phyloP scores from a whole-genome alignment of 2,888 invertebrate species.

The Epirrhoe alternata region DNA sequence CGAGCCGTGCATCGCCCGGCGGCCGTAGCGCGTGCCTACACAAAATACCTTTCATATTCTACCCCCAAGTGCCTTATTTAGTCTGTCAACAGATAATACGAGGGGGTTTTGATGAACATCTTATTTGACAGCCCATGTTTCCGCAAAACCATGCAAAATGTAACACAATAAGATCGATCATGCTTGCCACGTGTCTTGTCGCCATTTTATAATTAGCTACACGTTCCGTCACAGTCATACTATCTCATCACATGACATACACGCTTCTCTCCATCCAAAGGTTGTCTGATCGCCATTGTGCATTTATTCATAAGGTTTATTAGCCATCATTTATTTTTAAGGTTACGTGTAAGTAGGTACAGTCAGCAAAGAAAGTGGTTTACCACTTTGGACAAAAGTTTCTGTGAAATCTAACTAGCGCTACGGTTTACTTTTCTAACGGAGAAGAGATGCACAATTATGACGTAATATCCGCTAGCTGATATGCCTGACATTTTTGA shows the following conservation, averaged over 20 bases:
- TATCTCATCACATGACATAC: neutral
- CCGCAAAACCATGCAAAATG: slow-evolving; percentile 17
- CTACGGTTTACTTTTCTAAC: no score
- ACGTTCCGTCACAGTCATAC: neutral
- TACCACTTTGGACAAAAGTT: no score
- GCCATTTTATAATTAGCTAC: slow-evolving; percentile 8
- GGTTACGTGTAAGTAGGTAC: no score
- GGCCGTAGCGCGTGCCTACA: slow-evolving; percentile 64
- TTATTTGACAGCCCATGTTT: slow-evolving; percentile 34
- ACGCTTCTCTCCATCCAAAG: neutral
- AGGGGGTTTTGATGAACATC: slow-evolving; percentile 38
- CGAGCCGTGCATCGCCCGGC: slow-evolving; percentile 45
- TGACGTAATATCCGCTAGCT: no score
- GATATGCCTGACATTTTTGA: no score
- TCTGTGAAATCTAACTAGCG: no score
- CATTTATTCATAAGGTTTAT: no score
- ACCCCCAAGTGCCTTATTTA: slow-evolving; percentile 52
- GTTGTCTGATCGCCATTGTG: no score
- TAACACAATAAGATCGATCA: slow-evolving; percentile 18
- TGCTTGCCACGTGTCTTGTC: slow-evolving; percentile 10
- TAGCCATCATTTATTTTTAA: no score
- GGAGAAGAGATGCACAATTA: no score
- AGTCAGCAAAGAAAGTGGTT: no score
- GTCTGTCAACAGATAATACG: slow-evolving; percentile 49
- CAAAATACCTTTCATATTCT: slow-evolving; percentile 60